Evolutionary conservation across 2,113 vertebrate species (phyloP).

Genomic region (Bos javanicus): DNA sequence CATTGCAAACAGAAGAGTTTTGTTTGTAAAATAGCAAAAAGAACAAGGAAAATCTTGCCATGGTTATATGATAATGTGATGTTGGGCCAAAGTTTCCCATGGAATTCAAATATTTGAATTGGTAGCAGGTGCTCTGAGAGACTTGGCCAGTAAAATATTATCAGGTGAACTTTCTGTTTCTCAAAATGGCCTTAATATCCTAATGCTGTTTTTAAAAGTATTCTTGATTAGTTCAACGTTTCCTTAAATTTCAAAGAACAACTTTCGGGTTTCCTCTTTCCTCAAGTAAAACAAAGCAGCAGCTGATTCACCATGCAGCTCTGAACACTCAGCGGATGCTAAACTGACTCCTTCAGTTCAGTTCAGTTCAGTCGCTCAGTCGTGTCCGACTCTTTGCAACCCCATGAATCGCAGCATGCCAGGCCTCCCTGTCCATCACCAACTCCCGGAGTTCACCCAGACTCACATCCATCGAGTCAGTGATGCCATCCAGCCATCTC

Average conservation of each 20-base stretch:
- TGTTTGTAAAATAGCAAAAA: background rate
- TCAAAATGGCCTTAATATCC: background rate
- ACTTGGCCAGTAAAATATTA: background rate
- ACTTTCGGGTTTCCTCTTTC: background rate
- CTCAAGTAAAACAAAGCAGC: background rate
- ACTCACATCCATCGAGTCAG: too few species aligned
- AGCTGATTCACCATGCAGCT: background rate
- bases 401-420: too few species aligned
- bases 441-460: too few species aligned
- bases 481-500: too few species aligned
- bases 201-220: background rate
- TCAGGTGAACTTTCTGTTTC: background rate
- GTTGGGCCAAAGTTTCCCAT: background rate
- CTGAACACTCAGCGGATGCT: background rate
- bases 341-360: background rate
- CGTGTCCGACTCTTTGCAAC: too few species aligned
- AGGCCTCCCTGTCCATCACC: too few species aligned
- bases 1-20: background rate
- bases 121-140: background rate
- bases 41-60: background rate
- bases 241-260: background rate
- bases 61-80: background rate
- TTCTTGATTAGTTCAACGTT: background rate
- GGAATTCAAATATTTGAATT: background rate
- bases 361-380: too few species aligned